Evolutionary conservation across 2,888 invertebrate genomes (phyloP).

Genomic region (Tetragonula carbonaria): DNA sequence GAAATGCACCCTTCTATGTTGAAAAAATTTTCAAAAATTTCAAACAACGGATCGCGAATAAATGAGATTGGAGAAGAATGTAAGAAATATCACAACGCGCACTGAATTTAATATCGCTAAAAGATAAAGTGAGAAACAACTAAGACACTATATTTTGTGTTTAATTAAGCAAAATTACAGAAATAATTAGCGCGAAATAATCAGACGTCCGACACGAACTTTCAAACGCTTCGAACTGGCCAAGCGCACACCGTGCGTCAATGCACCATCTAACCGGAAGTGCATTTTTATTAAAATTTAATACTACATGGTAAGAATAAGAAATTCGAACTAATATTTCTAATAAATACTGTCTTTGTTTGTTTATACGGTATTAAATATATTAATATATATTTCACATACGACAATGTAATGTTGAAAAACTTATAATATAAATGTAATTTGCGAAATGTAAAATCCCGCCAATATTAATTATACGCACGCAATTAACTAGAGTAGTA

Average conservation of each 20-base stretch:
- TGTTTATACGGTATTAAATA: neutral
- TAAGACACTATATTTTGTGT: neutral
- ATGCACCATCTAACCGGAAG: neutral
- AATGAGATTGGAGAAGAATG: neutral
- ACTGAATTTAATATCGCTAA: neutral
- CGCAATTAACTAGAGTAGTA: neutral
- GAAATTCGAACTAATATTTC: neutral
- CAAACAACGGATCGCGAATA: neutral
- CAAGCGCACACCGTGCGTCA: neutral
- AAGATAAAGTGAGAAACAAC: neutral
- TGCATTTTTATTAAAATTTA: neutral
- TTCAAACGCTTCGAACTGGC: neutral
- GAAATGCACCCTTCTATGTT: neutral
- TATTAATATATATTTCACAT: neutral
- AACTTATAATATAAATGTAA: neutral
- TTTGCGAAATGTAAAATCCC: neutral
- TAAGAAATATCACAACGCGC: neutral
- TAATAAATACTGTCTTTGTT: neutral
- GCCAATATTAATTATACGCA: neutral
- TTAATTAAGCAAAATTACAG: neutral
- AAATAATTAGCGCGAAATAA: neutral
- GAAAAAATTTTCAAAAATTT: neutral
- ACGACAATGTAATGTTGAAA: neutral
- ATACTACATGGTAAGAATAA: neutral
- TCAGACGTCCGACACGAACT: neutral